These are phyloP conservation scores for Nebria brevicollis DNA, from an alignment of 2,888 invertebrate species.

Conservation along the genomic window DNA sequence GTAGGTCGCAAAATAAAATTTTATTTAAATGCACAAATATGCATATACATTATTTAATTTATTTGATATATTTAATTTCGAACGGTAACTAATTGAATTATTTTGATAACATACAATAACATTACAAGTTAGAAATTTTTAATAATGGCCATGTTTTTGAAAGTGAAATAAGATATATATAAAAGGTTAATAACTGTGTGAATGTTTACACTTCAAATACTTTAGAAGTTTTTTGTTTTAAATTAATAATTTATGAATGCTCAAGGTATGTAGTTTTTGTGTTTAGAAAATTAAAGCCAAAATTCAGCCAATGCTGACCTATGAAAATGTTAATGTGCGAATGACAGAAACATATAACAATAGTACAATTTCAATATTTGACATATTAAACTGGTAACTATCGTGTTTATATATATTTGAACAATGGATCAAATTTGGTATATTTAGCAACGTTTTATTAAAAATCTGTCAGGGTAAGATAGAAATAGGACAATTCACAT, in stretches of 20 bases:
- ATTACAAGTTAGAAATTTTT: no score
- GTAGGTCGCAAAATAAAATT: no score
- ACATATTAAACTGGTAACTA: background rate
- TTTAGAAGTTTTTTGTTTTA: background rate
- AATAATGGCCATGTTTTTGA: no score
- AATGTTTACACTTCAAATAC: background rate
- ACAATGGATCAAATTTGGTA: background rate
- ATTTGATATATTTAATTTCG: no score
- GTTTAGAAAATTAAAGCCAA: background rate
- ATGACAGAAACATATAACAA: background rate
- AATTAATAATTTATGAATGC: background rate
- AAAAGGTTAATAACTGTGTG: background rate
- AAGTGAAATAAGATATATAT: background rate
- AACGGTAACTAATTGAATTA: no score
- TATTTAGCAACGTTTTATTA: background rate
- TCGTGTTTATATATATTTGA: background rate
- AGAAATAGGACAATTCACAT: background rate
- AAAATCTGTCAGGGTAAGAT: background rate
- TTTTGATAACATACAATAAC: no score
- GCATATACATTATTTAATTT: no score
- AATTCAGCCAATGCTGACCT: background rate
- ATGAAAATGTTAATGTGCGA: background rate
- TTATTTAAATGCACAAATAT: no score
- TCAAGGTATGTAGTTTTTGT: background rate
- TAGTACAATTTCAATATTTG: background rate